Evolutionary conservation across 2,797 vertebrate genomes (phyloP).

Genomic region (Lutjanus campechanus): DNA sequence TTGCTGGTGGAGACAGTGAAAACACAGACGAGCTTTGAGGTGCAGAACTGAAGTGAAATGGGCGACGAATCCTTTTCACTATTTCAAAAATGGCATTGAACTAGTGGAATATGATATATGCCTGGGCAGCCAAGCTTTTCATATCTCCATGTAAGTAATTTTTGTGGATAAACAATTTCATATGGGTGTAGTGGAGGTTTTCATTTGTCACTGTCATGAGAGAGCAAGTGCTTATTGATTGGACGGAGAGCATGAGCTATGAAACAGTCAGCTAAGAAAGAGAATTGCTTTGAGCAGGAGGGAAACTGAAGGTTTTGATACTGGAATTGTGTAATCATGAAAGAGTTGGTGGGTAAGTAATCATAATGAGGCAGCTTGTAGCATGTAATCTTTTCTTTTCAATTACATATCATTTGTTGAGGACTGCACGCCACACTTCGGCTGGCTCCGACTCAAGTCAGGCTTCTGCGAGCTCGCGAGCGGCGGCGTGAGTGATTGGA

Average conservation of each 20-base stretch:
- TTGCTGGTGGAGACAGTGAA: background rate
- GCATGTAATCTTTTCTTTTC: constrained; percentile 66
- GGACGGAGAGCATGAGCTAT: constrained; percentile 70
- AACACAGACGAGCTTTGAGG: constrained; percentile 31
- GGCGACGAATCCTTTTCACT: constrained; percentile 48
- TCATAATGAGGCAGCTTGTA: constrained; percentile 62
- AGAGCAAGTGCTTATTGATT: constrained; percentile 87
- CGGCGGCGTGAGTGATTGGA: constrained; percentile 20
- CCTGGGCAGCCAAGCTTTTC: constrained; percentile 76
- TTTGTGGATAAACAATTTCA: constrained; percentile 85
- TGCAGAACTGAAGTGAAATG: constrained; percentile 23
- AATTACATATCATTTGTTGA: constrained; percentile 58
- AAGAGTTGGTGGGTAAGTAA: constrained; percentile 60
- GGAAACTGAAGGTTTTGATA: constrained; percentile 65
- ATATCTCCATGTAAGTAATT: constrained; percentile 81
- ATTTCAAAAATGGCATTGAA: constrained; percentile 63
- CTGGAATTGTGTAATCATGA: constrained; percentile 65
- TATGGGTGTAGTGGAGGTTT: constrained; percentile 71
- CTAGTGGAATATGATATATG: constrained; percentile 63
- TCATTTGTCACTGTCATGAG: constrained; percentile 86
- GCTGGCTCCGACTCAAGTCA: constrained; percentile 33
- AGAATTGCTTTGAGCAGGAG: constrained; percentile 75
- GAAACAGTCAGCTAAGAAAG: constrained; percentile 78
- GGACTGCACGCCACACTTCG: constrained; percentile 5
- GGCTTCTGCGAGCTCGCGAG: constrained; percentile 33